A percentile compares a stretch with the other conserved stretches of the same genome.
phyloP scores from a whole-genome alignment of 2,888 invertebrate species.

The Pristionchus japonicus region DNA sequence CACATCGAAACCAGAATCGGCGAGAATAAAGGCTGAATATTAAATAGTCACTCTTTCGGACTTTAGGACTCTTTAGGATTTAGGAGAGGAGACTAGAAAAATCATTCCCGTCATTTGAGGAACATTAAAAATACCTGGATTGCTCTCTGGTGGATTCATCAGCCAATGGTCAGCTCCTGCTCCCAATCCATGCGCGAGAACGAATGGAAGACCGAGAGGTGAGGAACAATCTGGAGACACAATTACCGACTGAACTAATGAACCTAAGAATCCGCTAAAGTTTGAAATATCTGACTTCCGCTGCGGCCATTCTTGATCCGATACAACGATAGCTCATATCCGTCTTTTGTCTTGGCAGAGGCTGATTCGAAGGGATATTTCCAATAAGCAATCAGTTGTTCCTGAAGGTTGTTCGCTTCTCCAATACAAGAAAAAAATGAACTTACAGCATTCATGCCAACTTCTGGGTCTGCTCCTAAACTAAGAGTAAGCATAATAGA shows the following conservation, averaged over 20 bases:
- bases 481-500: not conserved
- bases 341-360: not conserved
- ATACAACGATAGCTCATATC: not conserved
- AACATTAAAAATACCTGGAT: not conserved
- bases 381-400: not conserved
- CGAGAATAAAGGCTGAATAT: slow-evolving; percentile 41
- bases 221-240: too few relatives aligned
- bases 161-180: slow-evolving; percentile 26
- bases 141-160: slow-evolving; percentile 30
- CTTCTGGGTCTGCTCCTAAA: not conserved
- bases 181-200: slow-evolving; percentile 40
- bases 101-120: too few relatives aligned
- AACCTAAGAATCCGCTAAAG: too few relatives aligned
- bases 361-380: not conserved
- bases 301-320: not conserved
- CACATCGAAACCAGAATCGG: slow-evolving; percentile 40
- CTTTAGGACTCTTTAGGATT: too few relatives aligned
- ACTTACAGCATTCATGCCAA: not conserved
- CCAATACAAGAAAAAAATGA: not conserved
- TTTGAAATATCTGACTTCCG: not conserved
- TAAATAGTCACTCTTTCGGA: too few relatives aligned
- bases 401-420: too few relatives aligned
- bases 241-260: too few relatives aligned
- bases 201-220: slow-evolving; percentile 5
- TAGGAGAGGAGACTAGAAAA: too few relatives aligned